Evolutionary conservation across 1,140 invertebrate genomes (phyloP).

Genomic region (Penaeus japonicus): DNA sequence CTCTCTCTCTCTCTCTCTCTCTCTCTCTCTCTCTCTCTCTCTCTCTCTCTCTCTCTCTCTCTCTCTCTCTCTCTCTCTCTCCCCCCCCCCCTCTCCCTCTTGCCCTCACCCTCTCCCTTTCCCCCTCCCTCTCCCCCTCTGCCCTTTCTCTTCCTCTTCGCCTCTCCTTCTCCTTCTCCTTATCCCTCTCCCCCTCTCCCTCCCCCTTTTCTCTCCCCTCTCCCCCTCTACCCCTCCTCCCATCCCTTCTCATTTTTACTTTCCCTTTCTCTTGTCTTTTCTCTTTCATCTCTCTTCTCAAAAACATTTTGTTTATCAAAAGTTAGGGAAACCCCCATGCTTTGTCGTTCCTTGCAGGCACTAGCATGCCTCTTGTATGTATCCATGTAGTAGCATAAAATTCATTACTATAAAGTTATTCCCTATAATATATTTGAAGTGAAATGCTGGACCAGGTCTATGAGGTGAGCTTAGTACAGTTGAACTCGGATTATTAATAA

Average conservation of each 20-base stretch:
- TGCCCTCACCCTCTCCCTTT: too few species aligned
- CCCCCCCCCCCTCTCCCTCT: too few species aligned
- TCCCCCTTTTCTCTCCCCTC: too few species aligned
- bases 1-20: too few species aligned
- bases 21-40: too few species aligned
- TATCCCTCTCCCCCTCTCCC: too few species aligned
- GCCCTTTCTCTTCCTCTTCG: too few species aligned
- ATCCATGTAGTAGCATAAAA: slow-evolving; percentile 53
- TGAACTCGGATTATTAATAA: slow-evolving; percentile 19
- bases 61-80: too few species aligned
- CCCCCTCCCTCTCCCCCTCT: too few species aligned
- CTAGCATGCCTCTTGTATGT: slow-evolving; percentile 47
- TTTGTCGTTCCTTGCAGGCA: slow-evolving; percentile 51
- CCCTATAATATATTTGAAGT: slow-evolving; percentile 40
- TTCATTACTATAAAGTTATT: slow-evolving; percentile 46
- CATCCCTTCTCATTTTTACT: neutral
- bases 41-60: too few species aligned
- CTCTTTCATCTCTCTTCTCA: slow-evolving; percentile 16
- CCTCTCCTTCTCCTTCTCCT: too few species aligned
- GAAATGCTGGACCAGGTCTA: slow-evolving; percentile 39
- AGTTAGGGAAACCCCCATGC: slow-evolving; percentile 29
- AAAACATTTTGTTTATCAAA: slow-evolving; percentile 14
- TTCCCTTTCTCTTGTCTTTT: neutral
- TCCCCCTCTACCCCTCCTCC: too few species aligned
- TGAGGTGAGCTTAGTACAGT: slow-evolving; percentile 9